These are phyloP conservation scores for Catharus ustulatus DNA, from an alignment of 2,797 vertebrate genomes.

Conservation along the genomic window DNA sequence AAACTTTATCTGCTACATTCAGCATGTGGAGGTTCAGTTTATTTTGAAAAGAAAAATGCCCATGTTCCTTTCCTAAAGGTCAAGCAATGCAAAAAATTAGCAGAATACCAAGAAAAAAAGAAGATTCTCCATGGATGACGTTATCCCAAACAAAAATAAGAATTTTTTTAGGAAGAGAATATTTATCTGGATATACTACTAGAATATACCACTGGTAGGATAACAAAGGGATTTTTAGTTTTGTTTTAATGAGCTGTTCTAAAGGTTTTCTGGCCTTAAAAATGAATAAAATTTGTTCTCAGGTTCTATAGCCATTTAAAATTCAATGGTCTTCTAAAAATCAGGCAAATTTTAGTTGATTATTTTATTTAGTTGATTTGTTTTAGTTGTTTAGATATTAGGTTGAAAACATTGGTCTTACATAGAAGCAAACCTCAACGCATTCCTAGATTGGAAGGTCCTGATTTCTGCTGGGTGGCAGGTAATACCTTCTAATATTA, in stretches of 20 bases:
- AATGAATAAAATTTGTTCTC: neutral
- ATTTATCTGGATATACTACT: neutral
- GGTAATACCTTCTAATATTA: neutral
- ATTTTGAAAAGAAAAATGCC: neutral
- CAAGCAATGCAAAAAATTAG: neutral
- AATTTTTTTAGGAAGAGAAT: neutral
- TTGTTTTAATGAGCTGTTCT: neutral
- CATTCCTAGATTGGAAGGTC: neutral
- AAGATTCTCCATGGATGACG: neutral
- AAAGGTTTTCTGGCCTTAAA: neutral
- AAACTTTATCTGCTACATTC: neutral
- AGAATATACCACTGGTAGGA: neutral
- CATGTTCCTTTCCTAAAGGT: neutral
- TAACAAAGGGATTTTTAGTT: neutral
- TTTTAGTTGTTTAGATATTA: neutral
- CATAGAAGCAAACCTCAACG: neutral
- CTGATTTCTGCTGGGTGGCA: neutral
- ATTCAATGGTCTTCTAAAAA: neutral
- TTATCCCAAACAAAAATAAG: neutral
- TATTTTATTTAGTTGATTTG: neutral
- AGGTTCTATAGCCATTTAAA: neutral
- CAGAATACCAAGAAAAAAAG: neutral
- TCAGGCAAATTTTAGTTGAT: neutral
- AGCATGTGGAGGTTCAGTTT: neutral
- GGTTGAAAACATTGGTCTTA: neutral